A percentile compares a stretch with the other conserved stretches of the same genome.
These are phyloP conservation scores for Ammospiza caudacuta DNA, from an alignment of 2,113 vertebrate genomes.

Conservation along the genomic window DNA sequence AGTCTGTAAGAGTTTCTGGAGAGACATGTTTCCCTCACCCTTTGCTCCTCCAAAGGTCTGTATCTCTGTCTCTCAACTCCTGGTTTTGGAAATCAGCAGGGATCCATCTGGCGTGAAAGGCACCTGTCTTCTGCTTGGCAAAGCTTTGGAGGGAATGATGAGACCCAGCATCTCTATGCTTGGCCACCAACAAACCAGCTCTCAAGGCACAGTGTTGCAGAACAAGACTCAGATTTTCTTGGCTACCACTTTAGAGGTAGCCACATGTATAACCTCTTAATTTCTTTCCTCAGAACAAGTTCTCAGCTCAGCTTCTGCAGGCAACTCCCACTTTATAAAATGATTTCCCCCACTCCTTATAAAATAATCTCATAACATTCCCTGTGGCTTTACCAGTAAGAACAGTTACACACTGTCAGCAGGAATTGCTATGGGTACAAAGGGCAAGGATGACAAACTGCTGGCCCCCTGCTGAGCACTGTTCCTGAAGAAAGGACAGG, in stretches of 20 bases:
- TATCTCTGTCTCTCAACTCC: background rate
- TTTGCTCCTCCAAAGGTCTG: background rate
- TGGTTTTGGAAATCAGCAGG: background rate
- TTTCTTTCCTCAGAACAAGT: background rate
- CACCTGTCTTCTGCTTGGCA: background rate
- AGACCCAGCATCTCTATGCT: background rate
- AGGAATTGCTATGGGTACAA: background rate
- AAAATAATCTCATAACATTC: background rate
- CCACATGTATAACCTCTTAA: background rate
- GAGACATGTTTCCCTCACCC: background rate
- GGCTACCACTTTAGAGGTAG: background rate
- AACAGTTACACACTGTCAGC: background rate
- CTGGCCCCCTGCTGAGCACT: background rate
- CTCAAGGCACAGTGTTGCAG: background rate
- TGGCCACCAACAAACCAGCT: background rate
- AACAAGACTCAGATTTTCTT: background rate
- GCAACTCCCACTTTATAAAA: background rate
- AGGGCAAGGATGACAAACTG: background rate
- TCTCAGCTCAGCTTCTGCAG: background rate
- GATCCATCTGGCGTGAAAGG: background rate
- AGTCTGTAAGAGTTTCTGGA: background rate
- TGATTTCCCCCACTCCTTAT: background rate
- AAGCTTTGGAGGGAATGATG: background rate
- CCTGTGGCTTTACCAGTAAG: background rate
- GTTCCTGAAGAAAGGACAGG: background rate